Evolutionary conservation across 2,113 vertebrate species (phyloP).

Genomic region (Hemibagrus wyckioides): DNA sequence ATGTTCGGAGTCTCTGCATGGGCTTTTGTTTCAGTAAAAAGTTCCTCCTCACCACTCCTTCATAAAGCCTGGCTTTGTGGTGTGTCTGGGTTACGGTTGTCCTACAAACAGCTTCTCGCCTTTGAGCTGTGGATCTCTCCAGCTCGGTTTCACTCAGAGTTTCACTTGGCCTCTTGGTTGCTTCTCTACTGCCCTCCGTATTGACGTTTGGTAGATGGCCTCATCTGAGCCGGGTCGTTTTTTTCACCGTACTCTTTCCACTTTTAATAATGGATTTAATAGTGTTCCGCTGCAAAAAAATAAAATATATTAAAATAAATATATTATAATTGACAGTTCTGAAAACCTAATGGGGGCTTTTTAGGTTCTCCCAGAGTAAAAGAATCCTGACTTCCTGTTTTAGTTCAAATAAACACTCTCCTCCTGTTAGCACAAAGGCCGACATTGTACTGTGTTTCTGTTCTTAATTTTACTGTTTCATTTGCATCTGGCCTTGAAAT

Average conservation of each 20-base stretch:
- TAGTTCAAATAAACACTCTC: constrained; percentile 44
- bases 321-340: constrained; percentile 22
- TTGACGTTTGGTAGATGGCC: neutral
- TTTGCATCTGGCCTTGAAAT: constrained; percentile 25
- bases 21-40: neutral
- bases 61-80: neutral
- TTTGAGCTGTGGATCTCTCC: neutral
- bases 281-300: neutral
- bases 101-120: neutral
- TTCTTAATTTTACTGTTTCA: constrained; percentile 29
- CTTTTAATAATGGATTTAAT: neutral
- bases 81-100: neutral
- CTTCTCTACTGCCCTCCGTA: neutral
- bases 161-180: constrained; percentile 2
- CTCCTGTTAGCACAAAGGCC: constrained; percentile 31
- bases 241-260: neutral
- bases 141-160: neutral
- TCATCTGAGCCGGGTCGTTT: neutral
- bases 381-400: constrained; percentile 21
- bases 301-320: neutral
- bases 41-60: neutral
- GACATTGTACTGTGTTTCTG: constrained; percentile 24
- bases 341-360: neutral
- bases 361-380: constrained; percentile 1
- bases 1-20: neutral